A percentile compares a stretch with the other conserved stretches of the same genome.
Conservation (phyloP, 1,140 invertebrate species). For the Aphelinus certus region DNA sequence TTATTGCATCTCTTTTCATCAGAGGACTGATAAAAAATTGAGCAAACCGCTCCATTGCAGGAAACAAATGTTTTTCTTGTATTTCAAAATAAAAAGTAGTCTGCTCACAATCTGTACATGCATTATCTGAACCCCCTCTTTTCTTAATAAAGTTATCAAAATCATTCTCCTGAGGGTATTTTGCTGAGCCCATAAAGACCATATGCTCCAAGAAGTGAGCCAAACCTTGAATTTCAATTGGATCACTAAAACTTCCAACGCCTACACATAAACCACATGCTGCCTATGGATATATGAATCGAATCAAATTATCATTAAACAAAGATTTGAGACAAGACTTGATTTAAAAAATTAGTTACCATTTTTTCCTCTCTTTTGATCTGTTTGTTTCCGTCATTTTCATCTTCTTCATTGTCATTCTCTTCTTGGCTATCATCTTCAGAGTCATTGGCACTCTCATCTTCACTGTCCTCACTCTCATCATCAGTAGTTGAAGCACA, state of each 20-base stretch:
- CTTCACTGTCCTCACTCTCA: conserved; percentile 41
- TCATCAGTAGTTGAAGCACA: conserved; percentile 8
- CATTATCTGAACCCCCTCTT: conserved; percentile 84
- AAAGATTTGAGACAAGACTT: conserved; percentile 9
- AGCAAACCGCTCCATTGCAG: conserved; percentile 85
- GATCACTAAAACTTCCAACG: conserved; percentile 79
- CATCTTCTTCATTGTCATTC: conserved; percentile 48
- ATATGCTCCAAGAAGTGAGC: conserved; percentile 97
- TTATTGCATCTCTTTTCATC: conserved; percentile 87
- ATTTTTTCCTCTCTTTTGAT: conserved; percentile 59
- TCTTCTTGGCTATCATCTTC: conserved; percentile 52
- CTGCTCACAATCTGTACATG: conserved; percentile 83
- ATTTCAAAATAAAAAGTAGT: conserved; percentile 91
- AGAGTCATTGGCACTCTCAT: conserved; percentile 44
- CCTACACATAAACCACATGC: conserved; percentile 77
- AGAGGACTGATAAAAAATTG: conserved; percentile 90
- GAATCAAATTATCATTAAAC: neutral
- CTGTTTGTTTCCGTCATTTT: conserved; percentile 31
- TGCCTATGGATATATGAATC: conserved; percentile 62
- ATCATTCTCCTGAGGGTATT: conserved; percentile 85
- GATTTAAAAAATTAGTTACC: conserved; percentile 46
- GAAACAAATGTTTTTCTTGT: conserved; percentile 77
- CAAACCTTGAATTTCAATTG: conserved; percentile 81
- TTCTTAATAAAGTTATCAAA: conserved; percentile 84
- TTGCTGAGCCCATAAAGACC: conserved; percentile 93